Evolutionary conservation across 1,140 invertebrate genomes (phyloP), one percentile per base, ranked within the genome.

Genomic region (Drosophila punjabiensis): DNA sequence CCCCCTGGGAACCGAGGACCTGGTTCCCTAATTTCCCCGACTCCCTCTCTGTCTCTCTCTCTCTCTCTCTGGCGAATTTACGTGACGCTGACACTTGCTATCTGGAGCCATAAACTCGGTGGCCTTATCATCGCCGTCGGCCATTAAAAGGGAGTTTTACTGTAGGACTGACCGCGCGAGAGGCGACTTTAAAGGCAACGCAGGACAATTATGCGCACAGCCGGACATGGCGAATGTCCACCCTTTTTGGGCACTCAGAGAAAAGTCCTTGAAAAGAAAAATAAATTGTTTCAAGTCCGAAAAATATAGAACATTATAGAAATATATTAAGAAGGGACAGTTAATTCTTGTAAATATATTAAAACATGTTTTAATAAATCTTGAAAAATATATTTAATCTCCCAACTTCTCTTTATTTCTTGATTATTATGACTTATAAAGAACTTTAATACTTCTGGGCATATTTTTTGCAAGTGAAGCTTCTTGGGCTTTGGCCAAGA

Each of bases 71-170:
- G 48, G 74, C 71, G 71, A 81, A 80, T 77, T 75, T 78, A 88
- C 81, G 85, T 89, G 85, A 76, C 71, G 43, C 71, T 89, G 85
- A 89, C 85, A 85, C 86, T 89, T 89, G 85, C 76, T 89, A 89
- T 89, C 79, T 89, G 64, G 64, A 90, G 81, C 86, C 81, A 89
- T 89, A 89, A 89, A 89, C 82, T 89, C 63, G 70, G 14, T 20
- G 69, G 82, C 39, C 86, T 90, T 90, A 90, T 90, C 79, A 80
- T 80, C 62, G 69, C 60, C 52, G 73, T 16, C 30, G 55, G 79
- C 65, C 71, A 81, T 90, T 90, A 90, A 90, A 90, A 77, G 73
- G 70, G 63, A 76, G 79, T 90, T 90, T 90, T 90, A 90, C 68
- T 90, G 68, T 70, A 61, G 65, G 41, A 35, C 66, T 66, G 50